These are phyloP conservation scores for Nasonia oneida DNA, from an alignment of 2,888 invertebrate species.

Conservation along the genomic window DNA sequence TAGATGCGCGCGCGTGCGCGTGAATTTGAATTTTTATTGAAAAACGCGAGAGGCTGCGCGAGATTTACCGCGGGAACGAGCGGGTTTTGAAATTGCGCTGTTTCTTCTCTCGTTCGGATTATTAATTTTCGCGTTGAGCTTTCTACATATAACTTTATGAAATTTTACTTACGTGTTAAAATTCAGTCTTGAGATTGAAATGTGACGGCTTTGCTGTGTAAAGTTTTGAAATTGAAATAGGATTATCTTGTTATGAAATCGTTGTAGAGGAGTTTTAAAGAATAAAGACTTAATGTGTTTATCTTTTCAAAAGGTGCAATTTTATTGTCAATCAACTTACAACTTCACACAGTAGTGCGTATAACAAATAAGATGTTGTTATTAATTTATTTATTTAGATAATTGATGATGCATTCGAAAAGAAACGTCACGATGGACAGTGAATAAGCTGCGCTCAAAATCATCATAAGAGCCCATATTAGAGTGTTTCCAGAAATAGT, in stretches of 20 bases:
- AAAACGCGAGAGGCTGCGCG: not conserved
- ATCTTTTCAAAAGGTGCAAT: not conserved
- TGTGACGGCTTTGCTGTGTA: too few relatives aligned
- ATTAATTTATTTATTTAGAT: not conserved
- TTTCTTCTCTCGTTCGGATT: not conserved
- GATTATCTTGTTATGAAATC: too few relatives aligned
- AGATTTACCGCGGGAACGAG: slow-evolving; percentile 4
- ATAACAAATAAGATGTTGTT: not conserved
- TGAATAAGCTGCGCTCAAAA: not conserved
- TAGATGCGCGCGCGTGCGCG: slow-evolving; percentile 8
- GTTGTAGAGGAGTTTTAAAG: too few relatives aligned
- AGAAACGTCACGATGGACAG: not conserved
- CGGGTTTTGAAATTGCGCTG: not conserved
- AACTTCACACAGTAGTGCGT: too few relatives aligned
- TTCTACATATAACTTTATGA: not conserved
- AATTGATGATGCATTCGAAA: not conserved
- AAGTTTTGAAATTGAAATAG: too few relatives aligned
- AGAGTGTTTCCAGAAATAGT: too few relatives aligned
- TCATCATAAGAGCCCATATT: not conserved
- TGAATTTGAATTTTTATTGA: slow-evolving; percentile 40
- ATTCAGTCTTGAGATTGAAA: not conserved
- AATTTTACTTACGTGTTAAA: not conserved
- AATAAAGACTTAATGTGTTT: too few relatives aligned
- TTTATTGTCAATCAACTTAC: not conserved
- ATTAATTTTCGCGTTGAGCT: not conserved